Conservation (phyloP, 64 coral and sea anemone genomes). For the Hydrozoanthus tunicans region DNA sequence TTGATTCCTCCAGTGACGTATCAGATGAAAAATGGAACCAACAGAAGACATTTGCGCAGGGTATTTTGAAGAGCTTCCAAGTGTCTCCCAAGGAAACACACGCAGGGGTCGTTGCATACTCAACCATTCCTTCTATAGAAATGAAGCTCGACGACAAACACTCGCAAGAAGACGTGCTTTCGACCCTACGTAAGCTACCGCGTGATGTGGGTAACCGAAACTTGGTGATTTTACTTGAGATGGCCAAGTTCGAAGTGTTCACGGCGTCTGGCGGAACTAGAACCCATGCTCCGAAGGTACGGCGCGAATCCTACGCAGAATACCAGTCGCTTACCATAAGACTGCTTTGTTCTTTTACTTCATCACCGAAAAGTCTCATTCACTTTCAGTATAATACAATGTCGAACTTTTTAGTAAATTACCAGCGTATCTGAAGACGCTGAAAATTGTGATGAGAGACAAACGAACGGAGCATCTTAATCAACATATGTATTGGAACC, state of each 20-base stretch:
- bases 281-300: conserved; percentile 76
- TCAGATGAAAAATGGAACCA: conserved; percentile 72
- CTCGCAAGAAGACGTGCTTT: conserved; percentile 69
- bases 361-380: too few species aligned
- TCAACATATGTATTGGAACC: too few species aligned
- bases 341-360: too few species aligned
- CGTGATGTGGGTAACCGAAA: conserved; percentile 84
- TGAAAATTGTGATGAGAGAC: too few species aligned
- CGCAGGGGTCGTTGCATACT: conserved; percentile 86
- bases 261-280: conserved; percentile 80
- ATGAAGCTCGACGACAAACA: conserved; percentile 90
- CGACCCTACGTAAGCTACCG: conserved; percentile 76
- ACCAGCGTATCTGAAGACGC: too few species aligned
- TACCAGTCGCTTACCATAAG: too few species aligned
- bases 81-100: conserved; percentile 71
- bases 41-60: conserved; percentile 80
- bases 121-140: conserved; percentile 90
- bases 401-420: too few species aligned
- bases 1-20: conserved; percentile 95
- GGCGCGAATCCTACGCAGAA: not conserved
- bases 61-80: conserved; percentile 69
- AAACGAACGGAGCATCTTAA: too few species aligned
- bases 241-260: conserved; percentile 95
- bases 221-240: conserved; percentile 89
- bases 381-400: too few species aligned